These are phyloP conservation scores for Grantiella picta DNA, from an alignment of 2,113 vertebrate species.

Conservation along the genomic window DNA sequence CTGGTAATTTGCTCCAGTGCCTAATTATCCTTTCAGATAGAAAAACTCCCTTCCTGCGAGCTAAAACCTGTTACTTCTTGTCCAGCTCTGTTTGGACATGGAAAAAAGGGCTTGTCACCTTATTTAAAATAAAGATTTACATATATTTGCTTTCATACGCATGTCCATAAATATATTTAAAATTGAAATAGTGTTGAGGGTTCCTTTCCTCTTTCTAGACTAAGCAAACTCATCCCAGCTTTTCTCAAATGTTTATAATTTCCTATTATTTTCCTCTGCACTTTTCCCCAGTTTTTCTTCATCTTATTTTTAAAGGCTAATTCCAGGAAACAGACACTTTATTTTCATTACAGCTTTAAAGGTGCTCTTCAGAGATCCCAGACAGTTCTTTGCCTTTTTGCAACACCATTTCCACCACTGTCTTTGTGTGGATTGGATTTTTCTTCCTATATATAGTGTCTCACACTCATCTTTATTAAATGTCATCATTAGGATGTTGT, in stretches of 20 bases:
- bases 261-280: not conserved
- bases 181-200: not conserved
- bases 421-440: not conserved
- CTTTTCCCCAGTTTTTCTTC: not conserved
- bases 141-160: not conserved
- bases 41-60: constrained; percentile 32
- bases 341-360: not conserved
- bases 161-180: not conserved
- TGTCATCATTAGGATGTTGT: constrained; percentile 1
- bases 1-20: constrained; percentile 52
- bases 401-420: not conserved
- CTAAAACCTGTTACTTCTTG: constrained; percentile 31
- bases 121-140: not conserved
- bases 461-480: constrained; percentile 11
- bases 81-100: not conserved
- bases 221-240: not conserved
- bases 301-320: not conserved
- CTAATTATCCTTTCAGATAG: constrained; percentile 56
- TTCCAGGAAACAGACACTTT: not conserved
- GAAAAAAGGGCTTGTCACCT: not conserved
- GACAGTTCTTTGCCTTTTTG: not conserved
- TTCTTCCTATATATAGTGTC: not conserved
- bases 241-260: not conserved
- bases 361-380: not conserved
- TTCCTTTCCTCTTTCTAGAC: not conserved